Evolutionary conservation across 2,888 invertebrate genomes (phyloP).

Genomic region (Arrhopalites spinosus): DNA sequence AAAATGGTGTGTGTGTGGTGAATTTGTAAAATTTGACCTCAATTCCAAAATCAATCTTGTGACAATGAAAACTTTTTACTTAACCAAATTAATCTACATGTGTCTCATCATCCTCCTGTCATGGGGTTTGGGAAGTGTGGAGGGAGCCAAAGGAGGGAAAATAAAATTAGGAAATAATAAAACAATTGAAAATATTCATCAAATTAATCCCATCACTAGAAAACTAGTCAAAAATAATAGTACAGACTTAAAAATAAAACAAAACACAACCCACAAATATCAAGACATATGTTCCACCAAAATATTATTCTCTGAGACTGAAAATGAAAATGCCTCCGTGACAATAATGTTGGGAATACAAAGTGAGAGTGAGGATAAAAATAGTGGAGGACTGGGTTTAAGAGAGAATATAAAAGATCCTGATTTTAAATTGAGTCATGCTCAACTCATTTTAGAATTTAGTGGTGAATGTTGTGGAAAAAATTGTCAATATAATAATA

Average conservation of each 20-base stretch:
- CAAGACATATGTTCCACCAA: background rate
- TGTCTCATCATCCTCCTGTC: no score
- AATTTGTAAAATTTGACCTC: no score
- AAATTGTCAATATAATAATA: background rate
- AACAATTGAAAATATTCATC: no score
- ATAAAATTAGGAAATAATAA: no score
- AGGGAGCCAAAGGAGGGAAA: no score
- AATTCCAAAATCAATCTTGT: no score
- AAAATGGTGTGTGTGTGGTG: no score
- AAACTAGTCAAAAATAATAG: no score
- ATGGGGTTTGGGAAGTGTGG: no score
- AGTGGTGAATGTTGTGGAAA: background rate
- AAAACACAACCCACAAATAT: background rate
- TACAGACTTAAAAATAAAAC: background rate
- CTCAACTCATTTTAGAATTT: constrained; percentile 3
- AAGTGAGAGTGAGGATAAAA: background rate
- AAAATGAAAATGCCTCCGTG: background rate
- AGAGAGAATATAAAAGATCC: constrained; percentile 3
- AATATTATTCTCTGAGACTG: background rate
- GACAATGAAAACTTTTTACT: no score
- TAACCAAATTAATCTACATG: no score
- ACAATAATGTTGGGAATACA: background rate
- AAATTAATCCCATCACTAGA: no score
- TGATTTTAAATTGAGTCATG: constrained; percentile 2
- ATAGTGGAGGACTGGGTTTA: background rate